phyloP scores from a whole-genome alignment of 2,113 vertebrate species.

The Myrmecophaga tridactyla region DNA sequence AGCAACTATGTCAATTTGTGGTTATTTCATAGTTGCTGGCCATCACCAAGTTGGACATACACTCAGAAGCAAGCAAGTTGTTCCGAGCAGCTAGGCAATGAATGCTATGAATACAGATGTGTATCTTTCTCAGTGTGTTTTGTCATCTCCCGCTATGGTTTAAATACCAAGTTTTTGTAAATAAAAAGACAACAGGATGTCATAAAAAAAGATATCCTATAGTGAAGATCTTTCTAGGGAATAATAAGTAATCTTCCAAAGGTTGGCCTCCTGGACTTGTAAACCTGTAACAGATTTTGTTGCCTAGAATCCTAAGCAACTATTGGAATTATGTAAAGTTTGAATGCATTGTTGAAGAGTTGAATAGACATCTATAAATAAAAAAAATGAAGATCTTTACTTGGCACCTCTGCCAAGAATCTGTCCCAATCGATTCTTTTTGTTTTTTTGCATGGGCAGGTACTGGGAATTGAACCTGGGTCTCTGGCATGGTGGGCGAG shows the following conservation, averaged over 20 bases:
- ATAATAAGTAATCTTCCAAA: not conserved
- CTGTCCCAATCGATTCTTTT: not conserved
- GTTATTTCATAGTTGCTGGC: not conserved
- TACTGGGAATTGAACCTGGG: no score
- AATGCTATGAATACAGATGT: not conserved
- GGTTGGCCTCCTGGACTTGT: not conserved
- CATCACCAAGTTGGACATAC: not conserved
- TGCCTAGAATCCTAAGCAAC: slow-evolving; percentile 20
- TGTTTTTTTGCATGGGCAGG: no score
- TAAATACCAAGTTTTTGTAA: slow-evolving; percentile 57
- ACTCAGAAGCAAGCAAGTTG: slow-evolving; percentile 28
- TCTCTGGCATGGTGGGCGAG: no score
- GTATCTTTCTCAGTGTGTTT: slow-evolving; percentile 53
- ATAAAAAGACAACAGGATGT: slow-evolving; percentile 13
- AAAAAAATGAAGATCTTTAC: slow-evolving; percentile 30
- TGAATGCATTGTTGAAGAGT: not conserved
- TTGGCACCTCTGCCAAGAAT: not conserved
- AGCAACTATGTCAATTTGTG: slow-evolving; percentile 56
- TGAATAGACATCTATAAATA: slow-evolving; percentile 2
- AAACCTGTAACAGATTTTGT: not conserved
- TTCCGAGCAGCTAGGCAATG: slow-evolving; percentile 9
- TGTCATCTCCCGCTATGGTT: slow-evolving; percentile 60
- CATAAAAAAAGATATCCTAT: not conserved
- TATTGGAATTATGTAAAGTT: not conserved
- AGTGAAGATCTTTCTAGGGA: not conserved